phyloP scores from a whole-genome alignment of 2,888 invertebrate species.

The Platerodrilus igneus region DNA sequence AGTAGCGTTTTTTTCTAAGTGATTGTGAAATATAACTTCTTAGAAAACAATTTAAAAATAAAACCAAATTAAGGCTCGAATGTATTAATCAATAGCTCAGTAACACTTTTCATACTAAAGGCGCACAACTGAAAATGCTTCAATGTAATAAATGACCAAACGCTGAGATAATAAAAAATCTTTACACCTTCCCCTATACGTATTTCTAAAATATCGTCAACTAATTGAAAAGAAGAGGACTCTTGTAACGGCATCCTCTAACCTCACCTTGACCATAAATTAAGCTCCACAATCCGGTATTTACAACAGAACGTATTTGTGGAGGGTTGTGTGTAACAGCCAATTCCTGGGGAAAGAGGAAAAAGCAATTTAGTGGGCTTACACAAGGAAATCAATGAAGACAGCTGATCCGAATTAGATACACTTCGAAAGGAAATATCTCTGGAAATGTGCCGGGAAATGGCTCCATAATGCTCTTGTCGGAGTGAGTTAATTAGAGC shows the following conservation, averaged over 20 bases:
- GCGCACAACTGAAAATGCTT: too few relatives aligned
- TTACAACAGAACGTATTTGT: conserved; percentile 30
- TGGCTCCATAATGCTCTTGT: conserved; percentile 38
- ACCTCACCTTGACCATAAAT: conserved; percentile 38
- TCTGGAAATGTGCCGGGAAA: conserved; percentile 41
- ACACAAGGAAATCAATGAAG: conserved; percentile 46
- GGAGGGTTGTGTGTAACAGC: conserved; percentile 26
- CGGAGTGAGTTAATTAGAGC: conserved; percentile 41
- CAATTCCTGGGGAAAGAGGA: conserved; percentile 31
- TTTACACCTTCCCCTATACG: too few relatives aligned
- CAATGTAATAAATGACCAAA: too few relatives aligned
- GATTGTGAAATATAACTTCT: too few relatives aligned
- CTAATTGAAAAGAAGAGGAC: conserved; percentile 31
- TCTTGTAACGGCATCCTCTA: conserved; percentile 25
- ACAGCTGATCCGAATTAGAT: conserved; percentile 43
- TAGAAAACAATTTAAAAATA: too few relatives aligned
- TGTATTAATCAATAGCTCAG: too few relatives aligned
- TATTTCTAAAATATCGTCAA: conserved; percentile 31
- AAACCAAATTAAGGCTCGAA: too few relatives aligned
- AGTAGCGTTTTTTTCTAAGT: too few relatives aligned
- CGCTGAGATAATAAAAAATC: too few relatives aligned
- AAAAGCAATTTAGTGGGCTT: conserved; percentile 46
- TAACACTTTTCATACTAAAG: too few relatives aligned
- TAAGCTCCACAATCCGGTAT: conserved; percentile 34
- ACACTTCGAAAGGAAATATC: conserved; percentile 35